Base-by-base conservation (phyloP, 2,113 vertebrate species). In the Chamaea fasciata region DNA sequence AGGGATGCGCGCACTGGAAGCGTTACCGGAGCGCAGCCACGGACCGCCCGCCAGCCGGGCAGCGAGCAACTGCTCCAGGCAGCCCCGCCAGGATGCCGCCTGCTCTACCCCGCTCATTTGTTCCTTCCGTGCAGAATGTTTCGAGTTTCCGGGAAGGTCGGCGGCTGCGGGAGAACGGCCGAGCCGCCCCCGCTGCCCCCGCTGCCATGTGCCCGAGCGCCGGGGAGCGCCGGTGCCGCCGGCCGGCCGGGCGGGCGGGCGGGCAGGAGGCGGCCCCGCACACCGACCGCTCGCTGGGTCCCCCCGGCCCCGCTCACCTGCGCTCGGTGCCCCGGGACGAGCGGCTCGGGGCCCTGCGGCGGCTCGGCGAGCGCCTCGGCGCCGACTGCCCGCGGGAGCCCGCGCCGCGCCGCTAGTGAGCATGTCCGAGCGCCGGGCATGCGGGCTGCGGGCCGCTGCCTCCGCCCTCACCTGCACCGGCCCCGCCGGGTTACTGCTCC, bases 351-450 rank as follows among this genome's bases (percentile, higher is more conserved):
- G 67, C 67, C 67, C 67, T 70, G 67, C 67, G 67, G 67, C 67
- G 35, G 68, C 69, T 52, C 37, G 50, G 37, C 15, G 21, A 71
- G 69, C 69, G 69, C 30, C 69, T 71, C 50, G 30, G 70, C 23
- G 52, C 52, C 24, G 39, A 74, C 39, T 56, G 70, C 31, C 70
- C 70, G 52, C 39, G 70, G 70, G 39, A 74, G 76, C 92, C 87
- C 87, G 91, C 88, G 91, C 65, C 70, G 91, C 71, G 86, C 87
- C 89, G 89, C 92, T 92, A 93, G 88, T 95, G 94, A 95, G 94
- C 94, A 95, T 95, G 94, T 95, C 92, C 91, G 86, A 64, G 83
- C 85, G 69, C 85, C 86, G 90, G 94, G 87, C 84, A 89, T 94
- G 92, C 92, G 92, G 85, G 70, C 76, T 88, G 90, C 59, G 74